A percentile compares a stretch with the other conserved stretches of the same genome.
phyloP scores from a whole-genome alignment of 2,113 vertebrate genomes.

The Tichodroma muraria region DNA sequence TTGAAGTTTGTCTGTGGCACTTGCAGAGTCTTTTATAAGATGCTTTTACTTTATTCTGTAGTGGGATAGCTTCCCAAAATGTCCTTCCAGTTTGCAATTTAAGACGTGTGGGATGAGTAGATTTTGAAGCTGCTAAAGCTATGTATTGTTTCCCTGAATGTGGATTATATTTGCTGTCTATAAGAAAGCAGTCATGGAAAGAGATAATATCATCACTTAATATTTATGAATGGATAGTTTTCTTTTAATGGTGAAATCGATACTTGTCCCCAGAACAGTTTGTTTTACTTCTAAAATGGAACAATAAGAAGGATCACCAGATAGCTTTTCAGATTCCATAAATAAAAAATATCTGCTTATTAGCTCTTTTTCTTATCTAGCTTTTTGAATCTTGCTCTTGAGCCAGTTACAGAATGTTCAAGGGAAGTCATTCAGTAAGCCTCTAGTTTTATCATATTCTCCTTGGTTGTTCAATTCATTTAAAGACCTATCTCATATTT shows the following conservation, averaged over 20 bases:
- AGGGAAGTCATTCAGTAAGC: neutral
- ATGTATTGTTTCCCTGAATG: conserved; percentile 1
- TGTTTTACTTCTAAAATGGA: conserved; percentile 26
- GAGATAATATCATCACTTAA: neutral
- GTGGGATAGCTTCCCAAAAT: neutral
- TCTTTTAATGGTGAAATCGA: neutral
- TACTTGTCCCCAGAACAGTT: neutral
- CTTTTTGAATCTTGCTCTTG: neutral
- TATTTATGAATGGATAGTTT: conserved; percentile 37
- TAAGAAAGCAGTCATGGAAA: neutral
- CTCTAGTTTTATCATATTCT: neutral
- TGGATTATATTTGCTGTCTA: neutral
- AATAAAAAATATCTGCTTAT: neutral
- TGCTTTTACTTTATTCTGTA: neutral
- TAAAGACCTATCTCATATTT: neutral
- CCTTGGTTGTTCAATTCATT: neutral
- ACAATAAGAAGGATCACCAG: neutral
- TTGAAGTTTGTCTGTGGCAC: neutral
- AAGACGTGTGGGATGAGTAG: neutral
- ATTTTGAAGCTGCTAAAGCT: neutral
- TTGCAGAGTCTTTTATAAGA: neutral
- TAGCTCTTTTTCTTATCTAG: neutral
- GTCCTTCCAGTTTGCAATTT: neutral
- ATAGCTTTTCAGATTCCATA: neutral
- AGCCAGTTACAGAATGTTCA: neutral